Base-by-base conservation (phyloP, 2,888 invertebrate genomes). In the Heliconius aoede region DNA sequence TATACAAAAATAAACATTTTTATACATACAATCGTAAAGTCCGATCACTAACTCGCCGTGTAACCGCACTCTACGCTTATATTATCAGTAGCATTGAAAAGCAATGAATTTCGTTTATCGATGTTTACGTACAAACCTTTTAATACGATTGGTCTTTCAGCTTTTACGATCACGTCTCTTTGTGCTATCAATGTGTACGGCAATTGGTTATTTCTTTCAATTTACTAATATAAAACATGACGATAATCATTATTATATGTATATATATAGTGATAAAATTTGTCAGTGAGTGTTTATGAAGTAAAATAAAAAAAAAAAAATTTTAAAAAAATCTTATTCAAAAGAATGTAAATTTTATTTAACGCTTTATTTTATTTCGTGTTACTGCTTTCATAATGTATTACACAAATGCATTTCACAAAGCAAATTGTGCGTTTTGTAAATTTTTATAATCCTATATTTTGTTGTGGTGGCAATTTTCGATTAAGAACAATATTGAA, bases 81-180 rank as follows among this genome's bases (percentile, higher is more conserved):
- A 79, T 79, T 79, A 64, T 68, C 64, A 55, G 40, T 36, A 72
- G 30, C 72, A 65, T 30, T 26, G 55, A 74, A 76, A 74, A 72
- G 74, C 74, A 64, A 78, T 76, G 68, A 72, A 76, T 74, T 74
- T 74, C 61, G 64, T 76, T 79, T 79, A 72, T 74, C 60, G 74
- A 74, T 73, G 72, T 74, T 79, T 77, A 74, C 74, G 62, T 76
- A 51, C 74, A 67, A 76, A 72, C 74, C 76, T 79, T 76, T 79
- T 79, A 69, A 58, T 74, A 69, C 55, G 72, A 79, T 79, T 79
- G 76, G 68, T 30, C n/a, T 71, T 65, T 76, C 64, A 68, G 76
- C 72, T 79, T 77, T 79, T 76, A 79, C 74, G 72, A 76, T 60
- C 61, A 69, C 68, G 58, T 68, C 32, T 58, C 40, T 62, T 62